Conservation (phyloP, 2,113 vertebrate genomes). For the Platysteira castanea region DNA sequence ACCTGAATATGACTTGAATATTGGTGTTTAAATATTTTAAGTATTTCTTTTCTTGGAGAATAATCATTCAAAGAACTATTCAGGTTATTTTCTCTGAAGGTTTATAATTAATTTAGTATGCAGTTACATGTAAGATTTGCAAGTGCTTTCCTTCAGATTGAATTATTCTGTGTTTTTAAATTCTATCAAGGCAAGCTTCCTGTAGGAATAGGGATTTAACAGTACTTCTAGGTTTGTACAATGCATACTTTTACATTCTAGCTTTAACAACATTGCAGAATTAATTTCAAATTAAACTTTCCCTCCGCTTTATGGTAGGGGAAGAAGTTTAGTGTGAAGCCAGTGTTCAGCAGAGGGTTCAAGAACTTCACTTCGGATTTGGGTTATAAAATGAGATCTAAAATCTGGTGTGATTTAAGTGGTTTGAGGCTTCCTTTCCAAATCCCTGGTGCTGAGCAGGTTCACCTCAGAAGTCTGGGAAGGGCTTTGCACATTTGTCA, state of each 20-base stretch:
- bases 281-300: neutral
- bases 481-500: neutral
- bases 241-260: neutral
- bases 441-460: neutral
- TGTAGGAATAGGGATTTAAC: neutral
- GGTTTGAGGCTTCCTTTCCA: neutral
- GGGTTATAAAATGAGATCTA: neutral
- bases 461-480: neutral
- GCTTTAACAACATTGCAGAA: neutral
- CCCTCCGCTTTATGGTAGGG: neutral
- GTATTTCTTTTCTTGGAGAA: neutral
- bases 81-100: neutral
- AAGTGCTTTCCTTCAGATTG: neutral
- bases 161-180: neutral
- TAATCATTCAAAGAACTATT: neutral
- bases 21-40: neutral
- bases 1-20: neutral
- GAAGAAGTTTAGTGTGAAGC: neutral
- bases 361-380: neutral
- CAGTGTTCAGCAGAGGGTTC: neutral
- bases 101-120: neutral
- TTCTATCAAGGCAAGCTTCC: neutral
- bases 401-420: neutral
- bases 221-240: neutral
- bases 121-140: neutral